phyloP scores from a whole-genome alignment of 2,888 invertebrate species.

The Pandemis heparana region DNA sequence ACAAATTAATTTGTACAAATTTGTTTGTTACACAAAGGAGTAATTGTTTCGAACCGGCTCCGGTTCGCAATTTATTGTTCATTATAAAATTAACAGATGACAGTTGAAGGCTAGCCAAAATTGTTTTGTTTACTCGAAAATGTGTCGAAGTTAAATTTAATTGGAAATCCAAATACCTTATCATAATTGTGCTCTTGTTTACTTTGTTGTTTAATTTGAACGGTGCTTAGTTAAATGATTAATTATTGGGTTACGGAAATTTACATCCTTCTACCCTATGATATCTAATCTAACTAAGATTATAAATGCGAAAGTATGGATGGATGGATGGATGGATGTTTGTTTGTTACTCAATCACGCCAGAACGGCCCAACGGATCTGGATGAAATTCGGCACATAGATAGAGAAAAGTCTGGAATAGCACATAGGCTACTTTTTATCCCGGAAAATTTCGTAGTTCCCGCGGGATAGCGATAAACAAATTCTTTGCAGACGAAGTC shows the following conservation, averaged over 20 bases:
- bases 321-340: too few relatives aligned
- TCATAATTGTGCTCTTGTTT: slow-evolving; percentile 8
- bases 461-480: too few relatives aligned
- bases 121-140: slow-evolving; percentile 18
- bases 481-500: too few relatives aligned
- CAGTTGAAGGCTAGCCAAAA: slow-evolving; percentile 17
- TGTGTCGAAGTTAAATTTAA: slow-evolving; percentile 25
- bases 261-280: too few relatives aligned
- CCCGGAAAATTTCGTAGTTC: too few relatives aligned
- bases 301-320: too few relatives aligned
- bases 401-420: too few relatives aligned
- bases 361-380: too few relatives aligned
- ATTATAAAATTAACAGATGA: slow-evolving; percentile 16
- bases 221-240: background rate
- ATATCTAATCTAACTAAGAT: too few relatives aligned
- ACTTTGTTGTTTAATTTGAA: background rate
- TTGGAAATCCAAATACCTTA: slow-evolving; percentile 5
- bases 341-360: too few relatives aligned
- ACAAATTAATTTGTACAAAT: slow-evolving; percentile 15
- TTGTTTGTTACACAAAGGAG: slow-evolving; percentile 11
- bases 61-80: background rate
- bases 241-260: background rate
- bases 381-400: too few relatives aligned
- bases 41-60: background rate
- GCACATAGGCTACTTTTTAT: too few relatives aligned